phyloP scores from a whole-genome alignment of 2,888 invertebrate species.

The Galeopsomyia nigrocyanea region DNA sequence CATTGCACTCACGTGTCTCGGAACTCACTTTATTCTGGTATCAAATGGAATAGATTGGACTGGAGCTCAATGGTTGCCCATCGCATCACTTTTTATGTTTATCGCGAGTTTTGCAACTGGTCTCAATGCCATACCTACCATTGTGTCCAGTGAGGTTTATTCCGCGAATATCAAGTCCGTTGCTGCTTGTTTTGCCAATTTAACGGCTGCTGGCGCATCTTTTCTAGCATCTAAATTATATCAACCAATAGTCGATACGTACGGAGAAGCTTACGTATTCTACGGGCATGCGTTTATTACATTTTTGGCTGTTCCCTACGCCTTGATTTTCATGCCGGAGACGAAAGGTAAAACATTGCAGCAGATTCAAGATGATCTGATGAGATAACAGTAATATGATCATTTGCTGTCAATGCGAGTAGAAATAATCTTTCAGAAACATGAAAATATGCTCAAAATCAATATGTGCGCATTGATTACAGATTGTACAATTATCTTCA shows the following conservation, averaged over 20 bases:
- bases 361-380: conserved; percentile 82
- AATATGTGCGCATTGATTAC: too few species aligned
- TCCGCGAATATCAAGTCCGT: conserved; percentile 50
- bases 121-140: conserved; percentile 50
- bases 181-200: conserved; percentile 49
- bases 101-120: conserved; percentile 52
- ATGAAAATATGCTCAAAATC: too few species aligned
- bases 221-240: conserved; percentile 51
- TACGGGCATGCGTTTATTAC: conserved; percentile 51
- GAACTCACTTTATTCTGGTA: conserved; percentile 54
- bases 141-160: conserved; percentile 51
- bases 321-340: conserved; percentile 83
- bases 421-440: too few species aligned
- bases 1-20: conserved; percentile 48
- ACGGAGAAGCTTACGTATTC: conserved; percentile 52
- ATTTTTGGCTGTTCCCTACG: conserved; percentile 54
- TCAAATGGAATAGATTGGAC: conserved; percentile 44
- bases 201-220: conserved; percentile 46
- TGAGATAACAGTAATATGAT: background rate
- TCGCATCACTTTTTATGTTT: conserved; percentile 54
- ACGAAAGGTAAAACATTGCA: conserved; percentile 90
- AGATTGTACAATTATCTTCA: too few species aligned
- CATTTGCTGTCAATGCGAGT: too few species aligned
- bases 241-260: conserved; percentile 49
- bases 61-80: conserved; percentile 56